A percentile compares a stretch with the other conserved stretches of the same genome.
Conservation (phyloP, 2,888 invertebrate genomes). For the Linnaemya vulpina region DNA sequence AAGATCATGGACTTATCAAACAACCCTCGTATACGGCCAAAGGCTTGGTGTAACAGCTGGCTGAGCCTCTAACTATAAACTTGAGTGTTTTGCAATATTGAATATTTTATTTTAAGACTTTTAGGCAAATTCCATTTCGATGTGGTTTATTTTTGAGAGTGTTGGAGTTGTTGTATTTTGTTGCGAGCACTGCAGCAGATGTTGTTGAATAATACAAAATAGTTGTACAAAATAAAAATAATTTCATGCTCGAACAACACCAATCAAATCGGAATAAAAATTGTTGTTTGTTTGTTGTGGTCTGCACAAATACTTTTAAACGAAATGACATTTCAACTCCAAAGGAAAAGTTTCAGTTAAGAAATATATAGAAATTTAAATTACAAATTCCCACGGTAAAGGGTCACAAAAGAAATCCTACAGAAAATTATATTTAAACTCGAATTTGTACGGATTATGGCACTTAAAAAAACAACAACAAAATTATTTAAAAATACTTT, state of each 20-base stretch:
- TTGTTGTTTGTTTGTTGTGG: conserved; percentile 20
- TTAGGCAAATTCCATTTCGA: conserved; percentile 39
- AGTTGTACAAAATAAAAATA: conserved; percentile 24
- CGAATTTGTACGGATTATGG: conserved; percentile 57
- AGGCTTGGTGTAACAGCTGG: too few species aligned
- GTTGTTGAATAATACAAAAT: conserved; percentile 41
- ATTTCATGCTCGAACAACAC: conserved; percentile 59
- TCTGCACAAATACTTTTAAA: conserved; percentile 33
- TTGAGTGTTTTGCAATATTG: conserved; percentile 9
- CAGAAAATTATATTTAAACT: conserved; percentile 38
- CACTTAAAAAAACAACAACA: too few species aligned
- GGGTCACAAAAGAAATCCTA: not conserved
- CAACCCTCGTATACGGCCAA: too few species aligned
- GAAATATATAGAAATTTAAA: not conserved
- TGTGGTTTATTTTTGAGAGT: conserved; percentile 44
- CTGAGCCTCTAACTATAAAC: not conserved
- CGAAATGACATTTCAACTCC: conserved; percentile 31
- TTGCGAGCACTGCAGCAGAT: conserved; percentile 31
- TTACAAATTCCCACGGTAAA: conserved; percentile 53
- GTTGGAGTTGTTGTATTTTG: conserved; percentile 10
- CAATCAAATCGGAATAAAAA: conserved; percentile 41
- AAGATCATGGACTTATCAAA: too few species aligned
- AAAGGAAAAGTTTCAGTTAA: not conserved
- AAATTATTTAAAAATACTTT: conserved; percentile 38
- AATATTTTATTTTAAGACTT: conserved; percentile 47